These are phyloP conservation scores for Littorina saxatilis DNA, from an alignment of 1,140 invertebrate genomes.

Conservation along the genomic window DNA sequence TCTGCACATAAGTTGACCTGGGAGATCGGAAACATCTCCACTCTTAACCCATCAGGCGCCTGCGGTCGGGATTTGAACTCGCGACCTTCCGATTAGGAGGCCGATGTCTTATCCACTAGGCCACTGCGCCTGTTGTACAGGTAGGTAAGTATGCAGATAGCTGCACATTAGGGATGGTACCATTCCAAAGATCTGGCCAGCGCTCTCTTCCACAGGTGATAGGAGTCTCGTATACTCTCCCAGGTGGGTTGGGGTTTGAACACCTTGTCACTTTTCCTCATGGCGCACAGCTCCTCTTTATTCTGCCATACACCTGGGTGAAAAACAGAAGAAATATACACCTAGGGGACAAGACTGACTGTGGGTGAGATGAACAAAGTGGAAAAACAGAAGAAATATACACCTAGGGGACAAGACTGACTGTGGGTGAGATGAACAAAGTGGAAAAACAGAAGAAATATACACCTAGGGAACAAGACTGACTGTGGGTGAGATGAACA, in stretches of 20 bases:
- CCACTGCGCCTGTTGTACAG: too few species aligned
- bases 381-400: neutral
- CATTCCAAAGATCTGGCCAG: conserved; percentile 78
- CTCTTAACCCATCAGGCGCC: too few species aligned
- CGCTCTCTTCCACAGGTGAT: conserved; percentile 81
- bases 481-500: too few species aligned
- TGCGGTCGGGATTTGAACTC: too few species aligned
- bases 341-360: neutral
- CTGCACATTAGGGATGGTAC: conserved; percentile 44
- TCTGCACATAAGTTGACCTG: too few species aligned
- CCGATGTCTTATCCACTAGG: too few species aligned
- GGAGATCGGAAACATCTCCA: too few species aligned
- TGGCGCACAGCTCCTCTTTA: conserved; percentile 81
- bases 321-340: neutral
- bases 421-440: too few species aligned
- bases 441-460: neutral
- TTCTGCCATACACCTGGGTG: conserved; percentile 85
- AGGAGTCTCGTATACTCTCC: conserved; percentile 52
- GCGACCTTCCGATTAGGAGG: too few species aligned
- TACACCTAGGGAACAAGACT: neutral
- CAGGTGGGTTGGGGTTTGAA: conserved; percentile 77
- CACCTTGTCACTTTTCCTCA: conserved; percentile 80
- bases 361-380: too few species aligned
- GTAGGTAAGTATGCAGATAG: too few species aligned
- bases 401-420: neutral